Evolutionary conservation across 2,113 vertebrate species (phyloP).

Genomic region (Pachyramphus minor): DNA sequence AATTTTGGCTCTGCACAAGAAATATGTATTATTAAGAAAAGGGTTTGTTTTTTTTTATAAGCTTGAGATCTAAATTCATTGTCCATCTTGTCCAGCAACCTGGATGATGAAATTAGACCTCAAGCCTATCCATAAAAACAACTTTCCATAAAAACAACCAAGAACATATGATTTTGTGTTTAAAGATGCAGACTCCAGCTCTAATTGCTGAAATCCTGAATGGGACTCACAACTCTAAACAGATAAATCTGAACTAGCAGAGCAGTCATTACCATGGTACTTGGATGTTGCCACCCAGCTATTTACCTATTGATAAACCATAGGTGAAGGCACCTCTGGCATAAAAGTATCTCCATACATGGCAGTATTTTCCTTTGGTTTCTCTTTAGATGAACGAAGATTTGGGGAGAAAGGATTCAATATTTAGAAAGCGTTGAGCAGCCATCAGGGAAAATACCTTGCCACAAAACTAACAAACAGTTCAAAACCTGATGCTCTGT

Average conservation of each 20-base stretch:
- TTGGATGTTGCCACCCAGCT: neutral
- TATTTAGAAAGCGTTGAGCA: neutral
- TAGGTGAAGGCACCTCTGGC: neutral
- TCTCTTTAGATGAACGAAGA: neutral
- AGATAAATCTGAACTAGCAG: neutral
- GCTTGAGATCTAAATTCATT: neutral
- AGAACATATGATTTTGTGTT: neutral
- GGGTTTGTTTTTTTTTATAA: neutral
- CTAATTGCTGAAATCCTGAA: neutral
- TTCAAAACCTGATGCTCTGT: neutral
- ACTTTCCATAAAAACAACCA: too few species aligned
- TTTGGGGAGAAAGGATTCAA: neutral
- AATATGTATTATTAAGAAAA: neutral
- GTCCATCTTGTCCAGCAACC: neutral
- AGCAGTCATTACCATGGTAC: accelerated
- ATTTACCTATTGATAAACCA: neutral
- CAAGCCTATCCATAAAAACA: neutral
- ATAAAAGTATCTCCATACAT: neutral
- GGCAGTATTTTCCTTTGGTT: neutral
- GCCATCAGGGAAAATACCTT: neutral
- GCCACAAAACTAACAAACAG: neutral
- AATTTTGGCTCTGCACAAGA: neutral
- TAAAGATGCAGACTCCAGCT: neutral
- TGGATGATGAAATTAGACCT: neutral
- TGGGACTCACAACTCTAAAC: neutral